These are phyloP conservation scores for Aporrectodea caliginosa DNA, from an alignment of 1,140 invertebrate genomes.

Conservation along the genomic window DNA sequence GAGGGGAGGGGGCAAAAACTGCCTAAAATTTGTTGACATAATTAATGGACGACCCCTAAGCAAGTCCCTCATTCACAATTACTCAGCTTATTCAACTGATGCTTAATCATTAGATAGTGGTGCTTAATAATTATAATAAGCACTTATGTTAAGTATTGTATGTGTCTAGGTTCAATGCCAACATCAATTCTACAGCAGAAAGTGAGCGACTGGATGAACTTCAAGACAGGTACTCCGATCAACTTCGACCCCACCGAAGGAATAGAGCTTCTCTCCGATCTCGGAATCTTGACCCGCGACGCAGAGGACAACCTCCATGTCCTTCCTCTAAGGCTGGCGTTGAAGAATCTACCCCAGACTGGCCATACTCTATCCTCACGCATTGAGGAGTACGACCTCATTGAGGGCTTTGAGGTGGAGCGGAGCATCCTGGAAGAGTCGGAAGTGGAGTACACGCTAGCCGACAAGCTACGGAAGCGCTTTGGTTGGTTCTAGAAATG, in stretches of 20 bases:
- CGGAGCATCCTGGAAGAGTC: slow-evolving; percentile 46
- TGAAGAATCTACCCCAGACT: slow-evolving; percentile 43
- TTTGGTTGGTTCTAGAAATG: slow-evolving; percentile 45
- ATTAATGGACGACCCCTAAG: too few relatives aligned
- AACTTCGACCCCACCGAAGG: slow-evolving; percentile 46
- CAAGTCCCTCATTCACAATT: too few relatives aligned
- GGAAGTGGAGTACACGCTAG: slow-evolving; percentile 45
- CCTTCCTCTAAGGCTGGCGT: slow-evolving; percentile 41
- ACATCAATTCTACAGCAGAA: slow-evolving; percentile 39
- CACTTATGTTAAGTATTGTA: too few relatives aligned
- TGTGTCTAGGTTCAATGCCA: slow-evolving; percentile 44
- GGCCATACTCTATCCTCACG: slow-evolving; percentile 41
- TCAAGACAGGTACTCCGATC: slow-evolving; percentile 37
- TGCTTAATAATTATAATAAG: too few relatives aligned
- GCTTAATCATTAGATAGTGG: too few relatives aligned
- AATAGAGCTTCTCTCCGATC: slow-evolving; percentile 38
- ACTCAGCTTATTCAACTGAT: too few relatives aligned
- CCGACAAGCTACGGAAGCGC: slow-evolving; percentile 39
- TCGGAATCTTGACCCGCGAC: slow-evolving; percentile 42
- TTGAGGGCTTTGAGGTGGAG: slow-evolving; percentile 45
- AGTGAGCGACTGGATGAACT: slow-evolving; percentile 44
- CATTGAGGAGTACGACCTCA: slow-evolving; percentile 38
- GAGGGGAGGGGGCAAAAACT: too few relatives aligned
- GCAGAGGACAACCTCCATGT: slow-evolving; percentile 42
- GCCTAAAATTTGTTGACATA: too few relatives aligned